Percentiles rank a stretch among this genome's conserved stretches.
phyloP scores from a whole-genome alignment of 1,140 invertebrate genomes.

The Meloidogyne hapla region DNA sequence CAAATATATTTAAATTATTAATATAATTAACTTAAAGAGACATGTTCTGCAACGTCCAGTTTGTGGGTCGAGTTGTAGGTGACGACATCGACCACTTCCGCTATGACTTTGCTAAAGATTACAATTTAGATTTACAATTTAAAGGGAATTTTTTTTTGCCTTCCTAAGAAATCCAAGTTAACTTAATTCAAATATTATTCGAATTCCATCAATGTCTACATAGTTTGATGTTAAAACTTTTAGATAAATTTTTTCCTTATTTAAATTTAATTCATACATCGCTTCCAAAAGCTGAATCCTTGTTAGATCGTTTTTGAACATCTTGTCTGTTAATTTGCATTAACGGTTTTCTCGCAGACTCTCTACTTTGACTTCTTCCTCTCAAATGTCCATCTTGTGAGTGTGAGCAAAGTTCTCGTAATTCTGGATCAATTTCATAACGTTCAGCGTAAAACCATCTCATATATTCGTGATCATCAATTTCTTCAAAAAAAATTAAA shows the following conservation, averaged over 20 bases:
- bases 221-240: too few species aligned
- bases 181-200: neutral
- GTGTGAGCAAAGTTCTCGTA: conserved; percentile 14
- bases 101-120: conserved; percentile 15
- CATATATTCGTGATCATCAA: conserved; percentile 4
- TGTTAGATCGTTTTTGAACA: conserved; percentile 12
- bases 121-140: neutral
- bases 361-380: neutral
- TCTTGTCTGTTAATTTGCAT: neutral
- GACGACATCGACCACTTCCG: conserved; percentile 22
- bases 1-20: neutral
- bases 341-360: neutral
- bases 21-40: conserved; percentile 5
- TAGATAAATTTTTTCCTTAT: too few species aligned
- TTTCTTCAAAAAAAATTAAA: conserved; percentile 11
- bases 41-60: conserved; percentile 22
- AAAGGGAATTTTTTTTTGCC: too few species aligned
- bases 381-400: conserved; percentile 9
- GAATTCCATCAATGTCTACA: too few species aligned
- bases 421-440: conserved; percentile 16
- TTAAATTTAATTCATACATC: neutral
- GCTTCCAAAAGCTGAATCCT: conserved; percentile 23
- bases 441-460: conserved; percentile 12
- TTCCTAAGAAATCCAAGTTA: too few species aligned
- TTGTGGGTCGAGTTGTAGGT: conserved; percentile 14